Evolutionary conservation across 2,797 vertebrate genomes (phyloP), one percentile per base, ranked within the genome.

Genomic region (Etheostoma perlongum): DNA sequence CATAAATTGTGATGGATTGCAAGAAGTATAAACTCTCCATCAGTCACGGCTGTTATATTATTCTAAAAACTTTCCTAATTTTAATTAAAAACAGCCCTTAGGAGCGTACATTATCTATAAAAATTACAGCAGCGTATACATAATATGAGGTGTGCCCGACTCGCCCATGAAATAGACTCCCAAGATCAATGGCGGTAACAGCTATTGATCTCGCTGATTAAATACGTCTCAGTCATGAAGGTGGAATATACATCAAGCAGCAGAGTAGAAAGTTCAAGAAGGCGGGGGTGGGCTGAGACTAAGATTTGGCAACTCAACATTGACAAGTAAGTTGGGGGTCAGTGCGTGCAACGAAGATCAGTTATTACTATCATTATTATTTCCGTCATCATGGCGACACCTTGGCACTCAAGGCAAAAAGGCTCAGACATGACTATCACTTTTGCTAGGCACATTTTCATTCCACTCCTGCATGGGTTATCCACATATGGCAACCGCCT

Each of bases 201-300:
- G 70, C 73, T 83, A 84, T 88, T 89, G 77, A 88, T 85, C 78
- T 82, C 44, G 7, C 53, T 61, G 81, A 87, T 85, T 87, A 82
- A 83, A 90, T 77, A 66, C 48, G 51, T 49, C 57, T 79, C 55
- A 75, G 82, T 66, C 49, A 71, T 54, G 64, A 64, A 64, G 53
- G 75, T 8, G 13, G 57, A 67, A 53, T 49, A 67, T 76, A 36
- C 64, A 86, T 86, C 80, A 68, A 79, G 76, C 58, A 63, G 75
- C 67, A 36, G 53, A 79, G 64, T 14, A 73, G 49, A 53, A 75
- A 61, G 67, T 61, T 82, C 33, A 66, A 61, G 67, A 67, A 62
- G 48, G 57, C 11, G 2, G 47, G 27, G 16, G 60, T 3, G 1
- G 36, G 69, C 67, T 19, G 30, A 67, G 73, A 54, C 58, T 58